Conservation (phyloP, 1,140 invertebrate genomes). For the Antheraea mylitta region DNA sequence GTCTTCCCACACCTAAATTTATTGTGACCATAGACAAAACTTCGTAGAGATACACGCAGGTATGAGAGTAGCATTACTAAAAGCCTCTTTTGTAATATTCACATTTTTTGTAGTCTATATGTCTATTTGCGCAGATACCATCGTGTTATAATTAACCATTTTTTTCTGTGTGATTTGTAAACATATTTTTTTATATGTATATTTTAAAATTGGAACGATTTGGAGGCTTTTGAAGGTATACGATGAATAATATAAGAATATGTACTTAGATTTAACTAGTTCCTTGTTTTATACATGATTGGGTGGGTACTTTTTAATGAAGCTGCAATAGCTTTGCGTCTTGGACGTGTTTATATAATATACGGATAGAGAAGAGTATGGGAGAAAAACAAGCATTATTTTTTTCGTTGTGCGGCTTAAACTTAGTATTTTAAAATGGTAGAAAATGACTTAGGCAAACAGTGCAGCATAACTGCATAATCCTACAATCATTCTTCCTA, state of each 20-base stretch:
- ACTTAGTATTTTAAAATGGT: no score
- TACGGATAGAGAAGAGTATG: background rate
- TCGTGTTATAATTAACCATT: no score
- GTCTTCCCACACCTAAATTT: no score
- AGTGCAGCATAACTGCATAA: no score
- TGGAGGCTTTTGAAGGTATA: constrained; percentile 78
- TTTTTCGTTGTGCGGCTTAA: background rate
- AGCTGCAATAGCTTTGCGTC: constrained; percentile 20
- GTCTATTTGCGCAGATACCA: no score
- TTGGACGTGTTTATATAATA: background rate
- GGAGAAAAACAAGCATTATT: background rate
- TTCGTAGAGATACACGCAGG: no score
- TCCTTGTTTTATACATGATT: constrained; percentile 56
- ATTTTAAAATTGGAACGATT: constrained; percentile 50
- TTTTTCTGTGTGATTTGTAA: constrained; percentile 44
- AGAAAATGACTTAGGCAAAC: no score
- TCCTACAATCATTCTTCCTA: no score
- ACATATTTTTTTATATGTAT: constrained; percentile 43
- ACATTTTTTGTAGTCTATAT: no score
- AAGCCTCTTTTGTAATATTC: constrained; percentile 9
- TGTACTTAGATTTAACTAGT: constrained; percentile 76
- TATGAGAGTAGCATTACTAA: background rate
- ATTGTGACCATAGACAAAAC: no score
- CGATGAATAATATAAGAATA: constrained; percentile 73
- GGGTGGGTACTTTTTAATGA: constrained; percentile 36